These are phyloP conservation scores for Xylocampa areola DNA, from an alignment of 2,888 invertebrate genomes.

Conservation along the genomic window DNA sequence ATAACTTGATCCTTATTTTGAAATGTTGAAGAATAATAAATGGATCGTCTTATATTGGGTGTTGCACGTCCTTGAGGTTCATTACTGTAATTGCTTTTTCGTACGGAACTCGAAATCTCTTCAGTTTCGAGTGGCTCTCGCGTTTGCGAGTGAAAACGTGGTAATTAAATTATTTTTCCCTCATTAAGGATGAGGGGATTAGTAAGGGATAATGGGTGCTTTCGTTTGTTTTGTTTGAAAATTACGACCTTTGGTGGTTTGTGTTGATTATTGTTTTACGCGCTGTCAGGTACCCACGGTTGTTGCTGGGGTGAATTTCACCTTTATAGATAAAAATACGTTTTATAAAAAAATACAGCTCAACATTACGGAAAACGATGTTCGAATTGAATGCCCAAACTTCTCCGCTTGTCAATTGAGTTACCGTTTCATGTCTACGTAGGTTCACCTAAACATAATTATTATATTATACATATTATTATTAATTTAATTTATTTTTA, in stretches of 20 bases:
- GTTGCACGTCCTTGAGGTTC: conserved; percentile 76
- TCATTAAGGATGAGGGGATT: conserved; percentile 73
- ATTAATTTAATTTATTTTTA: too few relatives aligned
- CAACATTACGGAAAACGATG: too few relatives aligned
- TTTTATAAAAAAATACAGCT: too few relatives aligned
- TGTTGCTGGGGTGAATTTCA: too few relatives aligned
- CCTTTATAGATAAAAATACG: too few relatives aligned
- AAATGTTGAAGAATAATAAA: background rate
- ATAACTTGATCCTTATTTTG: conserved; percentile 23
- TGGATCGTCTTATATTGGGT: conserved; percentile 58
- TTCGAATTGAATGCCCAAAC: too few relatives aligned
- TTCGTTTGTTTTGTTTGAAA: conserved; percentile 51
- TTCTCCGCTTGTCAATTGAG: too few relatives aligned
- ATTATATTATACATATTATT: too few relatives aligned
- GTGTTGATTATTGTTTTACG: conserved; percentile 24
- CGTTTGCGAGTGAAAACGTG: conserved; percentile 77
- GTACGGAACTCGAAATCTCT: conserved; percentile 80
- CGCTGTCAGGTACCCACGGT: background rate
- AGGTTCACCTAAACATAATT: too few relatives aligned
- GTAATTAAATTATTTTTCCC: conserved; percentile 85
- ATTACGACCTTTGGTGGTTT: conserved; percentile 26
- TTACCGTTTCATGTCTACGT: too few relatives aligned
- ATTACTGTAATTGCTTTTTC: conserved; percentile 83
- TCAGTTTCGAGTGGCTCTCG: conserved; percentile 81
- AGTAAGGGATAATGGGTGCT: conserved; percentile 75